Evolutionary conservation across 2,888 invertebrate species (phyloP).

Genomic region (Aricia artaxerxes): DNA sequence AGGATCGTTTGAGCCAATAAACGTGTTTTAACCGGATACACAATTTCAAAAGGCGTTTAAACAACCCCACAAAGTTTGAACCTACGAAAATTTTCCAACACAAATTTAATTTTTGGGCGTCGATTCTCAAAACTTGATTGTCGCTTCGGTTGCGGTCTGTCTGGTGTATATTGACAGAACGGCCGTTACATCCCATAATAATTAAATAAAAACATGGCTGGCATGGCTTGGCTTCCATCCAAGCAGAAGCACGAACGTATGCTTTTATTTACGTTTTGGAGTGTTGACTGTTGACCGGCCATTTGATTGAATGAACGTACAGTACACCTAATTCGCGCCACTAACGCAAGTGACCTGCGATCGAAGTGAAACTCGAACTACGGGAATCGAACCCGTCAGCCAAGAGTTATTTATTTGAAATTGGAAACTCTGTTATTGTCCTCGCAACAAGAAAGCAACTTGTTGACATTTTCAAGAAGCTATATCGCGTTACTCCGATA

Average conservation of each 20-base stretch:
- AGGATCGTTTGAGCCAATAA: not conserved
- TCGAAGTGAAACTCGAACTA: not conserved
- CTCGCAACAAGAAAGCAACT: slow-evolving; percentile 10
- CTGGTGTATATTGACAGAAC: not conserved
- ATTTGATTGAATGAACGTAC: no score
- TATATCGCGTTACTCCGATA: slow-evolving; percentile 1
- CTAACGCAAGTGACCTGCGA: not conserved
- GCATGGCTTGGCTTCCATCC: no score
- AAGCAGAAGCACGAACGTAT: no score
- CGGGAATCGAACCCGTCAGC: not conserved
- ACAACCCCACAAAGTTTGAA: not conserved
- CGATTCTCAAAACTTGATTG: not conserved
- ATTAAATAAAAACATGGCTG: no score
- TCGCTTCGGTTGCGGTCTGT: not conserved
- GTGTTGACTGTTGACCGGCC: no score
- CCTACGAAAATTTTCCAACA: not conserved
- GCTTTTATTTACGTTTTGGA: no score
- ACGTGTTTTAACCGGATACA: not conserved
- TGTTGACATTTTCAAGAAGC: slow-evolving; percentile 11
- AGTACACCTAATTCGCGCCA: no score
- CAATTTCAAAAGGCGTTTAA: not conserved
- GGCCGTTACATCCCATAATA: no score
- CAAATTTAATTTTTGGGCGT: no score
- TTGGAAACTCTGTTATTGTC: slow-evolving; percentile 6
- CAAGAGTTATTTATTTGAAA: not conserved